phyloP scores from a whole-genome alignment of 2,113 vertebrate species.

The Chionomys nivalis region DNA sequence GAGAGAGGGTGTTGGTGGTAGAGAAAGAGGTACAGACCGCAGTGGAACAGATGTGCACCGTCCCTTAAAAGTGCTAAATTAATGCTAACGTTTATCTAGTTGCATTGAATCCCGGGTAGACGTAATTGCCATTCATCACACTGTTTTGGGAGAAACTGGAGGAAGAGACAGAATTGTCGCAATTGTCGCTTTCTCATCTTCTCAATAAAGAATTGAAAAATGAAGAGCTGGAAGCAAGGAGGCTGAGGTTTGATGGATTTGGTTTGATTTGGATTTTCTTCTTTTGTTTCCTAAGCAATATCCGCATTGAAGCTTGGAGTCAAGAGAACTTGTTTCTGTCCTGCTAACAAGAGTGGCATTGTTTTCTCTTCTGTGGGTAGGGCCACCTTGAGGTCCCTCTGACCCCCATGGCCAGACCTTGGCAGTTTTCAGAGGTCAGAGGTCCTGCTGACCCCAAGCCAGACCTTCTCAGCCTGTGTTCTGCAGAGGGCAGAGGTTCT shows the following conservation, averaged over 20 bases:
- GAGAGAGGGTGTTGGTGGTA: background rate
- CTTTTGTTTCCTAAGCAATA: background rate
- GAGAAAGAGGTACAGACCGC: conserved; percentile 18
- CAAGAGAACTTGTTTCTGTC: background rate
- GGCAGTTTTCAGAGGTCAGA: too few relatives aligned
- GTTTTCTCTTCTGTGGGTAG: background rate
- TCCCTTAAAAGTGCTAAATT: conserved; percentile 76
- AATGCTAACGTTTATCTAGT: conserved; percentile 83
- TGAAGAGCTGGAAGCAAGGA: conserved; percentile 66
- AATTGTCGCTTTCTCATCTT: conserved; percentile 74
- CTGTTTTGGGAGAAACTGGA: conserved; percentile 76
- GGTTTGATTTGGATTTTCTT: background rate
- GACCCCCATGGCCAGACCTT: background rate
- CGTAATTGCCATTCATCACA: conserved; percentile 78
- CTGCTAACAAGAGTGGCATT: background rate
- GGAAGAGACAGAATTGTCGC: conserved; percentile 83
- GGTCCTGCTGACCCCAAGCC: too few relatives aligned
- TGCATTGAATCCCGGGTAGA: conserved; percentile 78
- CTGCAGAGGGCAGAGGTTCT: too few relatives aligned
- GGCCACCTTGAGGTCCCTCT: too few relatives aligned
- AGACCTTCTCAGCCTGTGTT: too few relatives aligned
- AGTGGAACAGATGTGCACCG: conserved; percentile 51
- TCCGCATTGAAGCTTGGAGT: background rate
- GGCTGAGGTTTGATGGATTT: background rate
- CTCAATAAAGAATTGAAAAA: conserved; percentile 70